Evolutionary conservation across 1,140 invertebrate species (phyloP).

Genomic region (Scaptomyza pallida): DNA sequence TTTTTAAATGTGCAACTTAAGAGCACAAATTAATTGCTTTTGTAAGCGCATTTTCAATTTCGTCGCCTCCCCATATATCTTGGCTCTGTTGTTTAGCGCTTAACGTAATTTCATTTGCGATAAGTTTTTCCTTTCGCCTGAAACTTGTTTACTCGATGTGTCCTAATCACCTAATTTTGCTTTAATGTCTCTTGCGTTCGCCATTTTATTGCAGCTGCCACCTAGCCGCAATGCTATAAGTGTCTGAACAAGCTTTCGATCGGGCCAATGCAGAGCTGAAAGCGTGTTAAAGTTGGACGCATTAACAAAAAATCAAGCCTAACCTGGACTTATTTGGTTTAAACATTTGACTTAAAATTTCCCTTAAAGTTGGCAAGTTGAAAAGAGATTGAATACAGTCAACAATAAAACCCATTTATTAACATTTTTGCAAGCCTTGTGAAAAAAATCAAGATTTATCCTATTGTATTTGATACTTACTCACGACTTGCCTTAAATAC

Average conservation of each 20-base stretch:
- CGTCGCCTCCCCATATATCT: slow-evolving; percentile 23
- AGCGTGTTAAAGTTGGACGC: background rate
- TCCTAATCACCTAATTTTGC: slow-evolving; percentile 72
- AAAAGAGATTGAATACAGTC: too few species aligned
- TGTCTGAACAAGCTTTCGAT: slow-evolving; percentile 35
- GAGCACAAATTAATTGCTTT: slow-evolving; percentile 64
- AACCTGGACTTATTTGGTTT: background rate
- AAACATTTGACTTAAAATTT: background rate
- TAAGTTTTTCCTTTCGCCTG: slow-evolving; percentile 74
- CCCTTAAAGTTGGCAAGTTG: too few species aligned
- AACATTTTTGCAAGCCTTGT: background rate
- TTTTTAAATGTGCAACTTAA: slow-evolving; percentile 10
- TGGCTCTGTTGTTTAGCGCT: slow-evolving; percentile 3
- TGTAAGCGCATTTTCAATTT: slow-evolving; percentile 37
- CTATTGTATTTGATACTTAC: background rate
- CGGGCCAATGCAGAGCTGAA: background rate
- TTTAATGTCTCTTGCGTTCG: slow-evolving; percentile 37
- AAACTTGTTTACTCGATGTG: slow-evolving; percentile 65
- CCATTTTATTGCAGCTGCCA: slow-evolving; percentile 47
- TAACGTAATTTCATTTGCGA: slow-evolving; percentile 56
- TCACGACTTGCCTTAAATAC: slow-evolving; percentile 22
- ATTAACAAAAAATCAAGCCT: background rate
- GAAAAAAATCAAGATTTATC: background rate
- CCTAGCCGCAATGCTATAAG: slow-evolving; percentile 35
- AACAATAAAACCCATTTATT: background rate